Evolutionary conservation across 2,888 invertebrate genomes (phyloP).

Genomic region (Tipula helvola): DNA sequence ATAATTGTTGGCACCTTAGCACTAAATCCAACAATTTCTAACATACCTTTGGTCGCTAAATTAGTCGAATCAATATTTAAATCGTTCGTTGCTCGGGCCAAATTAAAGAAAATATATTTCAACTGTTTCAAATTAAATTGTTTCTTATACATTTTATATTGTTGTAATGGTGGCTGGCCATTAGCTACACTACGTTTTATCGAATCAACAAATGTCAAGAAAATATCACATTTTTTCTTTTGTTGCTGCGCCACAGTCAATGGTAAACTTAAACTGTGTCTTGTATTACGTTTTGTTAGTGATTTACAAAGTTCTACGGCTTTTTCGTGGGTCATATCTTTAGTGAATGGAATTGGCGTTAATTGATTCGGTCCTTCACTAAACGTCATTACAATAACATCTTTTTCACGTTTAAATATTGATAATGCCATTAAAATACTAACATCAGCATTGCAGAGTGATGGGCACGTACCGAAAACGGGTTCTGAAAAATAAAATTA

Average conservation of each 20-base stretch:
- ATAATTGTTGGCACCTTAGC: constrained; percentile 38
- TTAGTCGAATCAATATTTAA: background rate
- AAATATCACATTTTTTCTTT: constrained; percentile 25
- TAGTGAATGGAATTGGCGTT: constrained; percentile 22
- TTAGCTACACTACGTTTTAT: constrained; percentile 26
- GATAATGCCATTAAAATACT: constrained; percentile 27
- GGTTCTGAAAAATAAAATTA: constrained; percentile 19
- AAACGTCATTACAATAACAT: constrained; percentile 24
- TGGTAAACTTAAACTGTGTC: constrained; percentile 16
- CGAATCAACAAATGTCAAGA: constrained; percentile 29
- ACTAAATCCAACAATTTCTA: constrained; percentile 40
- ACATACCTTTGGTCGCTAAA: constrained; percentile 25
- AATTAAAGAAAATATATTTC: constrained; percentile 19
- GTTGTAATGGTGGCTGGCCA: background rate
- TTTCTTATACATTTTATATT: background rate
- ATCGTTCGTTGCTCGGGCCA: constrained; percentile 22
- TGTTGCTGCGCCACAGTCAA: constrained; percentile 21
- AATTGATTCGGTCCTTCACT: constrained; percentile 20
- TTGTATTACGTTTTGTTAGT: background rate
- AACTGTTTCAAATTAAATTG: background rate
- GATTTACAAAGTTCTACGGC: background rate
- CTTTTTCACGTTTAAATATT: constrained; percentile 25
- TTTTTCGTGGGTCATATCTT: constrained; percentile 14
- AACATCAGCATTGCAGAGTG: constrained; percentile 26
- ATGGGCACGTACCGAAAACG: constrained; percentile 20